Evolutionary conservation across 2,888 invertebrate genomes (phyloP).

Genomic region (Prenolepis imparis): DNA sequence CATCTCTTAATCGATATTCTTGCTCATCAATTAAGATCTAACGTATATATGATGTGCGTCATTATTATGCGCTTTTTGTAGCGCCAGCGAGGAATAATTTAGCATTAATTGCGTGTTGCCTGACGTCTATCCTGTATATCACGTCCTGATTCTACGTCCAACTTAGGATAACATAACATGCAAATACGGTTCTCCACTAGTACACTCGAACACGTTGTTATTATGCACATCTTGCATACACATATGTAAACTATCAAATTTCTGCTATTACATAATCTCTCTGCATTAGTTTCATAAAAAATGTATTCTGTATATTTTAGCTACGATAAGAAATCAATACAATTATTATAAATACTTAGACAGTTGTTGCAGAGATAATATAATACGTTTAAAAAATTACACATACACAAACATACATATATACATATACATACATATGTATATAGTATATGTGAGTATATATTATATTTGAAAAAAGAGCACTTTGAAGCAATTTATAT

Average conservation of each 20-base stretch:
- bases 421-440: no score
- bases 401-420: not conserved
- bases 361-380: not conserved
- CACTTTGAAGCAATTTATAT: not conserved
- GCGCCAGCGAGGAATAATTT: slow-evolving; percentile 70
- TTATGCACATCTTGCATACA: slow-evolving; percentile 21
- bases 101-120: slow-evolving; percentile 63
- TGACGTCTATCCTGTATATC: slow-evolving; percentile 63
- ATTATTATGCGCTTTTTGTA: slow-evolving; percentile 53
- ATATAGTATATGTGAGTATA: not conserved
- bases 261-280: not conserved
- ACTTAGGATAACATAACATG: slow-evolving; percentile 67
- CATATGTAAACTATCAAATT: slow-evolving; percentile 24
- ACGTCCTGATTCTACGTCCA: slow-evolving; percentile 68
- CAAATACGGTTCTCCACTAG: slow-evolving; percentile 57
- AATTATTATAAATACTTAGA: not conserved
- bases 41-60: slow-evolving; percentile 31
- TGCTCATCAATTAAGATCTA: slow-evolving; percentile 26
- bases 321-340: slow-evolving; percentile 23
- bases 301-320: slow-evolving; percentile 23
- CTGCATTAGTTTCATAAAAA: not conserved
- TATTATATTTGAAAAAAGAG: not conserved
- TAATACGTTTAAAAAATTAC: not conserved
- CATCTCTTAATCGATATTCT: not conserved
- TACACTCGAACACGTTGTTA: slow-evolving; percentile 20